Evolutionary conservation across 1,140 invertebrate genomes (phyloP).

Genomic region (Brachionus asplanchnoidis): DNA sequence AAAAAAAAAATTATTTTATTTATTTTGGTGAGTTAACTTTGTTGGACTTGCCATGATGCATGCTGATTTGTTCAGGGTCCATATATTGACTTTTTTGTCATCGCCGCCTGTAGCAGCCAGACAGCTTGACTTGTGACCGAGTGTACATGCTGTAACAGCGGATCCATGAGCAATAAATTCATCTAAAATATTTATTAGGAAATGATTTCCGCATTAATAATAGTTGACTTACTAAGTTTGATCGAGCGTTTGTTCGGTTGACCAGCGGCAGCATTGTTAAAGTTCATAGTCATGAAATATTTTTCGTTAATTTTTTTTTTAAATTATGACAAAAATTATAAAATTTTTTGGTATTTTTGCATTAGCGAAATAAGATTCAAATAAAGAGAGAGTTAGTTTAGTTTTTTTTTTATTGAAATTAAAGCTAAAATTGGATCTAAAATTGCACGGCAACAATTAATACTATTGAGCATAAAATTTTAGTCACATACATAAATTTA

Average conservation of each 20-base stretch:
- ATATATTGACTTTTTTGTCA: constrained; percentile 93
- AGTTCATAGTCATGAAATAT: constrained; percentile 16
- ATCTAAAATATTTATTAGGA: constrained; percentile 63
- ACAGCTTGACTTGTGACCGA: constrained; percentile 81
- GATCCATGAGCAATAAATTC: constrained; percentile 81
- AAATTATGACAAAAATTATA: constrained; percentile 1
- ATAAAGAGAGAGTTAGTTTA: constrained; percentile 6
- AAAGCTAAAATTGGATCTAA: background rate
- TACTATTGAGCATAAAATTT: background rate
- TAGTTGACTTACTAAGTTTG: background rate
- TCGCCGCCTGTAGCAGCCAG: constrained; percentile 92
- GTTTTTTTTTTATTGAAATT: background rate
- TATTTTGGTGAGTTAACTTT: background rate
- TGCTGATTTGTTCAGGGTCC: constrained; percentile 88
- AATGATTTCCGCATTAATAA: constrained; percentile 45
- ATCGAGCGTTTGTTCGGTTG: constrained; percentile 17
- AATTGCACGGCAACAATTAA: constrained; percentile 15
- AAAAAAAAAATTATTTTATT: constrained; percentile 50
- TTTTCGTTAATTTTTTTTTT: background rate
- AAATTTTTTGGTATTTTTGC: background rate
- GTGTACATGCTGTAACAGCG: constrained; percentile 80
- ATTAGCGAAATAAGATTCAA: background rate
- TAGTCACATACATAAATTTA: constrained; percentile 5
- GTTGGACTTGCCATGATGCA: constrained; percentile 78
- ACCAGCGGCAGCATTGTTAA: constrained; percentile 1